These are phyloP conservation scores for Xenopus laevis DNA, from an alignment of 2,113 vertebrate species.

Conservation along the genomic window DNA sequence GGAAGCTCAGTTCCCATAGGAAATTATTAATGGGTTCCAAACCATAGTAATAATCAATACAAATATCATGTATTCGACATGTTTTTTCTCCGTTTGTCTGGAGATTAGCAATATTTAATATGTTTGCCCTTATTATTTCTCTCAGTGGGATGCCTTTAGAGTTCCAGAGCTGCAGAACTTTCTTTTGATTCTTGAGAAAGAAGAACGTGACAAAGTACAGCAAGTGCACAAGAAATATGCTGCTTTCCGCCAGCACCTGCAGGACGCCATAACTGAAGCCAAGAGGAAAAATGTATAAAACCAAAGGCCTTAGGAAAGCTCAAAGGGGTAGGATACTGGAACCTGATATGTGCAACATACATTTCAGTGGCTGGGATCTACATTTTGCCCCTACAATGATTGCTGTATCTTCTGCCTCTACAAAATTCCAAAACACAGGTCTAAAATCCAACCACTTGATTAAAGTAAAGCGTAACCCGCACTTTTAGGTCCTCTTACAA, in stretches of 20 bases:
- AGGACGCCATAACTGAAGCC: constrained; percentile 70
- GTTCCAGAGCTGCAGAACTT: constrained; percentile 97
- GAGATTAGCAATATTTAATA: too few relatives aligned
- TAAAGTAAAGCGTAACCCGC: constrained; percentile 6
- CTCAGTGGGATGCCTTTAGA: constrained; percentile 93
- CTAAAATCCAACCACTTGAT: background rate
- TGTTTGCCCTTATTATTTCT: background rate
- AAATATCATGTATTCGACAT: too few relatives aligned
- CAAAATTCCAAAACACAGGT: background rate
- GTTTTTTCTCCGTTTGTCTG: too few relatives aligned
- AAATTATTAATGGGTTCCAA: too few relatives aligned
- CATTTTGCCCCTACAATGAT: too few relatives aligned
- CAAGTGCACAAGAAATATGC: constrained; percentile 79
- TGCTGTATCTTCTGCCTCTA: too few relatives aligned
- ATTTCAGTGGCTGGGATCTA: too few relatives aligned
- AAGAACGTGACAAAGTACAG: constrained; percentile 85
- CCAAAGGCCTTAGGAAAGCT: background rate
- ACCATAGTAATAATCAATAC: too few relatives aligned
- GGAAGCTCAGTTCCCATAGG: too few relatives aligned
- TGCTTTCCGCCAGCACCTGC: constrained; percentile 77
- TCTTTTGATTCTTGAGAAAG: constrained; percentile 85
- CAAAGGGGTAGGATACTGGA: background rate
- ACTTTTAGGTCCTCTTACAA: constrained; percentile 27
- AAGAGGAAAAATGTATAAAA: constrained; percentile 69
- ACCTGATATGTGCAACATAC: background rate